Conservation (phyloP, 2,797 vertebrate species). For the Megalops cyprinoides region DNA sequence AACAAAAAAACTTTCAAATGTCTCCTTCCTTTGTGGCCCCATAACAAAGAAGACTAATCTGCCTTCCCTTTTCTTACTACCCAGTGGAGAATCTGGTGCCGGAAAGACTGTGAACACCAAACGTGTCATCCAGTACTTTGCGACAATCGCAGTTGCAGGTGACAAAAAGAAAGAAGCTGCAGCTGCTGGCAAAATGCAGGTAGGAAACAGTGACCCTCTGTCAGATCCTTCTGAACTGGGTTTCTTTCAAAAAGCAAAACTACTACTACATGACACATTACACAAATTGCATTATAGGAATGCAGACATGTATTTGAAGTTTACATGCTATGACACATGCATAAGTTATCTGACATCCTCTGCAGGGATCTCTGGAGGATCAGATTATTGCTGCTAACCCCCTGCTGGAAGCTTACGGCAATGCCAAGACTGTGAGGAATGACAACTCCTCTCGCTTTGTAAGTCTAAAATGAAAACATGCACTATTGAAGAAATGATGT, state of each 20-base stretch:
- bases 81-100: conserved; percentile 76
- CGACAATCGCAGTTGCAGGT: conserved; percentile 64
- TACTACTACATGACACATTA: too few species aligned
- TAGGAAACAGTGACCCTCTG: too few species aligned
- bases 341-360: conserved; percentile 36
- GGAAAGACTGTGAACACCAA: conserved; percentile 82
- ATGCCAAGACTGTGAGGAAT: conserved; percentile 73
- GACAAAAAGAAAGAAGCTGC: conserved; percentile 55
- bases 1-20: too few species aligned
- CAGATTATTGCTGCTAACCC: conserved; percentile 59
- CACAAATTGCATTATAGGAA: too few species aligned
- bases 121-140: conserved; percentile 80
- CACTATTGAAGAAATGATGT: background rate
- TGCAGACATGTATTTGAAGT: too few species aligned
- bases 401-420: conserved; percentile 41
- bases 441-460: conserved; percentile 78
- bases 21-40: too few species aligned
- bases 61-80: background rate
- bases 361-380: conserved; percentile 47
- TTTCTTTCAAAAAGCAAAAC: too few species aligned
- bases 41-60: background rate
- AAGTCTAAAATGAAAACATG: conserved; percentile 47
- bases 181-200: conserved; percentile 29
- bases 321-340: background rate
- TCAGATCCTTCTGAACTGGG: too few species aligned